Conservation (phyloP, 1,140 invertebrate species). For the Proales similis region DNA sequence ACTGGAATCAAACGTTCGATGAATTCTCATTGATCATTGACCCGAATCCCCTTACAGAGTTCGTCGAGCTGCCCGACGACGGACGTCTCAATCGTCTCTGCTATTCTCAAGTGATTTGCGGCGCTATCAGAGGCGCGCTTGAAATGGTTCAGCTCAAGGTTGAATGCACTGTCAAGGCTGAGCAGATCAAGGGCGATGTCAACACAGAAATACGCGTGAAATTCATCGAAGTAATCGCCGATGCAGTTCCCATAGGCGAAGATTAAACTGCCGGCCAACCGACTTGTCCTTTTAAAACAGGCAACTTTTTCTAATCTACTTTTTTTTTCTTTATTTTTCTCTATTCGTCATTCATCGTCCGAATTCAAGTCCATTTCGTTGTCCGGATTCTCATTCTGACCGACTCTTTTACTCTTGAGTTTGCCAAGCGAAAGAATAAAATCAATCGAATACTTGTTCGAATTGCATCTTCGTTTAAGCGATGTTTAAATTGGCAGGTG, state of each 20-base stretch:
- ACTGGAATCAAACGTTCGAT: constrained; percentile 85
- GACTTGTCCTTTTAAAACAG: constrained; percentile 11
- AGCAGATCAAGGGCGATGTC: constrained; percentile 88
- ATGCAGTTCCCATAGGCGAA: constrained; percentile 93
- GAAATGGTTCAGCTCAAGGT: constrained; percentile 85
- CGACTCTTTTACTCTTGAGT: constrained; percentile 24
- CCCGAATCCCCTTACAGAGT: constrained; percentile 86
- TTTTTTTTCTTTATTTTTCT: constrained; percentile 14
- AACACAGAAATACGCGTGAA: constrained; percentile 88
- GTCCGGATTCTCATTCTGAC: constrained; percentile 1
- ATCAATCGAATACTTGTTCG: constrained; percentile 36
- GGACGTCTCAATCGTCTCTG: constrained; percentile 64
- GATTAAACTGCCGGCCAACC: constrained; percentile 60
- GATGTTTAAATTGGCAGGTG: neutral
- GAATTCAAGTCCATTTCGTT: neutral
- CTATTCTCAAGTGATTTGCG: constrained; percentile 88
- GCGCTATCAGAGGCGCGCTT: constrained; percentile 73
- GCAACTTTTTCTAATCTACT: neutral
- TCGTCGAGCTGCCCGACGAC: constrained; percentile 86
- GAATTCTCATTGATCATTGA: constrained; percentile 94
- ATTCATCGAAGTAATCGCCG: constrained; percentile 87
- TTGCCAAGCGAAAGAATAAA: constrained; percentile 15
- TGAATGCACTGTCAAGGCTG: constrained; percentile 65
- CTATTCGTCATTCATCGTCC: constrained; percentile 23
- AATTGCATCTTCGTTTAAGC: constrained; percentile 15